Conservation (phyloP, 2,113 vertebrate species). For the Xyrauchen texanus region DNA sequence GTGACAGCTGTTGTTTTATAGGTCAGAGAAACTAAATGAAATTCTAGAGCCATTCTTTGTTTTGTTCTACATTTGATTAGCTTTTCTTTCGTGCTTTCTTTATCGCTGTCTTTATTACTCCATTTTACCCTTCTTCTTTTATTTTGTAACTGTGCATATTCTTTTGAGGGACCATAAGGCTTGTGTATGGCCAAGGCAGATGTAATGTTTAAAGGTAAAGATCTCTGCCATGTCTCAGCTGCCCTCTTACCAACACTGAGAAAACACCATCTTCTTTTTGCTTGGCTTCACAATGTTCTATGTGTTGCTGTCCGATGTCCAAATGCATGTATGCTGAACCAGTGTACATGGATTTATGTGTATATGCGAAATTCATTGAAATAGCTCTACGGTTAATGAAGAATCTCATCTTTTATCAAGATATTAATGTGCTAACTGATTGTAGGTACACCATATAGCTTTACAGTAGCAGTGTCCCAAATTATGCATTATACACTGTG, state of each 20-base stretch:
- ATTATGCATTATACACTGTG: too few relatives aligned
- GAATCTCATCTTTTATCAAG: too few relatives aligned
- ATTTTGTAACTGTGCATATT: conserved; percentile 25
- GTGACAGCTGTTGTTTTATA: conserved; percentile 62
- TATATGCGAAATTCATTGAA: conserved; percentile 34
- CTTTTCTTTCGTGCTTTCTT: conserved; percentile 31
- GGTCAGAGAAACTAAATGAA: conserved; percentile 59
- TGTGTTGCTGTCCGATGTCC: conserved; percentile 36
- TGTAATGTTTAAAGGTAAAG: conserved; percentile 60
- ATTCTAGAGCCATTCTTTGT: conserved; percentile 41
- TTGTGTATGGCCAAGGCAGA: conserved; percentile 47
- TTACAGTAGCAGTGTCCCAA: too few relatives aligned
- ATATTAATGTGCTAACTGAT: too few relatives aligned
- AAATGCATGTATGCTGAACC: conserved; percentile 38
- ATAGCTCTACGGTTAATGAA: neutral
- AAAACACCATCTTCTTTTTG: conserved; percentile 44
- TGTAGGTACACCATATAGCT: too few relatives aligned
- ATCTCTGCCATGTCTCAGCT: conserved; percentile 47
- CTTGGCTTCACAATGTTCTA: conserved; percentile 38
- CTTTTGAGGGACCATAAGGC: conserved; percentile 44
- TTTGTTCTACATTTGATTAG: conserved; percentile 39
- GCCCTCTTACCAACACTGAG: conserved; percentile 39
- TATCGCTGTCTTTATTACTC: neutral
- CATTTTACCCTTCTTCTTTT: conserved; percentile 32
- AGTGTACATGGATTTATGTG: conserved; percentile 44